Evolutionary conservation across 1,140 invertebrate genomes (phyloP), one percentile per base, ranked within the genome.

Genomic region (Macrostomum lignano): DNA sequence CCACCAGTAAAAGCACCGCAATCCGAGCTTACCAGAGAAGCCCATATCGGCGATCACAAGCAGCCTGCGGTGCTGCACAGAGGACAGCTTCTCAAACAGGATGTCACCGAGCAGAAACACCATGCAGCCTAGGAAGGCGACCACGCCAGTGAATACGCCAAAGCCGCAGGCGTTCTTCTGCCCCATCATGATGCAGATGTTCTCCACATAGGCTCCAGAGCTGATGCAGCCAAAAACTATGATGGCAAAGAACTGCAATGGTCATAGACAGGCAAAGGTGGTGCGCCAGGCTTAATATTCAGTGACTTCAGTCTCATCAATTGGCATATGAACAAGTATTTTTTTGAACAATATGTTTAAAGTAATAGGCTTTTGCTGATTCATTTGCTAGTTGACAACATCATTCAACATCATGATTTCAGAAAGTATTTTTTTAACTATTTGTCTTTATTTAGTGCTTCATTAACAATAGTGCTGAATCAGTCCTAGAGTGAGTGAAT

Each of bases 181-280:
- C 19, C 66, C 64, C 54, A 86, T 82, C 58, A 76, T 86, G 1
- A 78, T 64, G 50, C 84, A 93, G 43, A 68, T 67, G 17, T 52
- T 52, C 26, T 55, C 49, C 17, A 55, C 47, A 20, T 63, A 51
- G 41, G 17, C 14, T 6, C 21, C 21, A 33, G 73, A 75, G 29
- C 77, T 76, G 60, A 94, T 86, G 52, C 81, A 88, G n/a, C 77
- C 77, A 62, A 88, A 93, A n/a, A 93, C 74, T 30, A 94, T 74
- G 40, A 88, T 71, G 25, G 79, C 69, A 60, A 88, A 93, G 4
- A 93, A 58, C 82, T 91, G 65, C 13, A 67, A 68, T 21, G 48
- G 45, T 51, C 35, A 38, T 38, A 7, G 44, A 41, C 33, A 41
- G 25, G 24, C 25, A 25, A 31, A 31, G 17, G 24, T 15, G 13